These are phyloP conservation scores for Aradophagus sp. DNA, from an alignment of 1,140 invertebrate species.

Conservation along the genomic window DNA sequence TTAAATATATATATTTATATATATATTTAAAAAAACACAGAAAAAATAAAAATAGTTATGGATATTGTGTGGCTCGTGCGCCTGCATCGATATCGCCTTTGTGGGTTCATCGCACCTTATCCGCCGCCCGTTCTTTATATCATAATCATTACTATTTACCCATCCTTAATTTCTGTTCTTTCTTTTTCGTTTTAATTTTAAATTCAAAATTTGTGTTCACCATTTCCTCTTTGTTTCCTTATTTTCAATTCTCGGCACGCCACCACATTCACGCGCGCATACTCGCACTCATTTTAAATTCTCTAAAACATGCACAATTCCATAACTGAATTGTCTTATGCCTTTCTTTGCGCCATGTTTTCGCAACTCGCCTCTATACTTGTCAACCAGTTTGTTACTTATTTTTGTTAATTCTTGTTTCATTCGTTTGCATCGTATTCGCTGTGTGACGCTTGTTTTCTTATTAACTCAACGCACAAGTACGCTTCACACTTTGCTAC, in stretches of 20 bases:
- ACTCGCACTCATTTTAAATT: constrained; percentile 30
- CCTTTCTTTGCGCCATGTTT: constrained; percentile 16
- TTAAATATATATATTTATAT: too few species aligned
- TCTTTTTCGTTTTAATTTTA: constrained; percentile 12
- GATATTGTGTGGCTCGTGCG: too few species aligned
- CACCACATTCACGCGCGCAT: constrained; percentile 21
- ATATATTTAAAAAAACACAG: too few species aligned
- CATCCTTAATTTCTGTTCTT: too few species aligned
- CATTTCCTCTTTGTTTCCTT: constrained; percentile 8
- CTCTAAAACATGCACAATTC: constrained; percentile 31
- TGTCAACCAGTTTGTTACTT: constrained; percentile 31
- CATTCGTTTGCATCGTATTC: constrained; percentile 49
- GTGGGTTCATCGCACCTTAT: too few species aligned
- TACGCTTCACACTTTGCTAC: constrained; percentile 25
- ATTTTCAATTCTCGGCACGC: constrained; percentile 11
- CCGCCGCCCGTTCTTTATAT: too few species aligned
- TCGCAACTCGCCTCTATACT: constrained; percentile 30
- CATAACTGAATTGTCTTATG: constrained; percentile 24
- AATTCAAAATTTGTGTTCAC: constrained; percentile 4
- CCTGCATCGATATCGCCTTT: too few species aligned
- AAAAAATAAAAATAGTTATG: too few species aligned
- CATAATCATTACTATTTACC: too few species aligned
- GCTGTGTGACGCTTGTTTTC: constrained; percentile 48
- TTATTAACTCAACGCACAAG: constrained; percentile 32
- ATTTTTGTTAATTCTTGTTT: constrained; percentile 12